These are phyloP conservation scores for Characodon lateralis DNA, from an alignment of 2,797 vertebrate genomes.

Conservation along the genomic window DNA sequence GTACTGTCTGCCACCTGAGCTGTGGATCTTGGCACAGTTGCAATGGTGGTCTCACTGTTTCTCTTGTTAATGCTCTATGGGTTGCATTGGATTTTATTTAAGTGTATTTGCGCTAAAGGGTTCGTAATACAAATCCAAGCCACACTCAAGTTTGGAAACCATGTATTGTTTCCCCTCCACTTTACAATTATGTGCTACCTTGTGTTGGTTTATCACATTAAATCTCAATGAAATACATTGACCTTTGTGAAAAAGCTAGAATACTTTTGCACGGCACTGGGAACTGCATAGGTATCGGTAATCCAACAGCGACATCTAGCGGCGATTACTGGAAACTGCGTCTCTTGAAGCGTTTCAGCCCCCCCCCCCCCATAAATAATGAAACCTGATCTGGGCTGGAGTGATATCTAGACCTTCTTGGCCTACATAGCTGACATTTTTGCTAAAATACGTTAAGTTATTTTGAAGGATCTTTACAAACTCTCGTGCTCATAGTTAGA, in stretches of 20 bases:
- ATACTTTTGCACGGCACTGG: too few relatives aligned
- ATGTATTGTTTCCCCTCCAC: not conserved
- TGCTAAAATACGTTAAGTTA: not conserved
- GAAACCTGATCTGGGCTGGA: not conserved
- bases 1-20: too few relatives aligned
- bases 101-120: too few relatives aligned
- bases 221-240: not conserved
- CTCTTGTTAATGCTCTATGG: too few relatives aligned
- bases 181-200: not conserved
- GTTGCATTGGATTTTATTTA: too few relatives aligned
- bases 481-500: not conserved
- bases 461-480: not conserved
- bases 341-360: not conserved
- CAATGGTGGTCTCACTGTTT: too few relatives aligned
- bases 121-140: not conserved
- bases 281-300: not conserved
- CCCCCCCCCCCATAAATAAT: not conserved
- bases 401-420: not conserved
- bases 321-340: not conserved
- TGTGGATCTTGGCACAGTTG: too few relatives aligned
- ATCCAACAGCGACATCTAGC: slow-evolving; percentile 48
- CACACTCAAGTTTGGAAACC: not conserved
- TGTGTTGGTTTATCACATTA: not conserved
- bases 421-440: not conserved
- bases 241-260: not conserved